phyloP scores from a whole-genome alignment of 92 coral and sea anemone genomes.

The Epizoanthus rinbou region DNA sequence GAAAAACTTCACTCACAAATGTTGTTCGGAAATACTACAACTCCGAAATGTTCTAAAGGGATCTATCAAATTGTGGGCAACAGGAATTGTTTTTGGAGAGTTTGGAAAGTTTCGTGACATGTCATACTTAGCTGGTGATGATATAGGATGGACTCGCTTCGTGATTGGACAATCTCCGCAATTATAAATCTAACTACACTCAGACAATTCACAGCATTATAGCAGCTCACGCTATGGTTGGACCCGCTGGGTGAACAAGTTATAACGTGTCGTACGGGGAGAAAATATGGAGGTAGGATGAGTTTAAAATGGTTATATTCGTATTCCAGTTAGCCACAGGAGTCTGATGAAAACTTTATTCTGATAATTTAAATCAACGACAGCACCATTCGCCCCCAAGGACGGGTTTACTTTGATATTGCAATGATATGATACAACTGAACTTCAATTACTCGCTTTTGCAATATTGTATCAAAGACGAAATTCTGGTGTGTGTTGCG shows the following conservation, averaged over 20 bases:
- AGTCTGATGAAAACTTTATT: neutral
- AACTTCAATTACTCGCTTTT: neutral
- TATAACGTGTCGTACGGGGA: neutral
- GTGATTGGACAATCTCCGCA: conserved; percentile 18
- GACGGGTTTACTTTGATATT: neutral
- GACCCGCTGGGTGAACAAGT: neutral
- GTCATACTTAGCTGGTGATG: neutral
- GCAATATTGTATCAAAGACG: neutral
- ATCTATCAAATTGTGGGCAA: neutral
- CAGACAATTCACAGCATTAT: neutral
- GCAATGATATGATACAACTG: neutral
- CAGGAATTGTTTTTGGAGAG: neutral
- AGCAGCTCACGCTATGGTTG: conserved; percentile 4
- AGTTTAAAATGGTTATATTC: neutral
- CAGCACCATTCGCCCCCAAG: neutral
- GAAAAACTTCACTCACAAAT: neutral
- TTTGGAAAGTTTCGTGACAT: conserved; percentile 1
- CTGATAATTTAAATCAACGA: neutral
- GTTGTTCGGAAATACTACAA: neutral
- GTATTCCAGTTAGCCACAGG: neutral
- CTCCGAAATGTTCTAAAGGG: neutral
- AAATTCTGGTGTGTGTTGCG: neutral
- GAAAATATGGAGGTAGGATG: neutral
- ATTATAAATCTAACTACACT: neutral
- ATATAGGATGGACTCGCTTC: neutral